These are phyloP conservation scores for Nanorana parkeri DNA, from an alignment of 2,113 vertebrate genomes.

Conservation along the genomic window DNA sequence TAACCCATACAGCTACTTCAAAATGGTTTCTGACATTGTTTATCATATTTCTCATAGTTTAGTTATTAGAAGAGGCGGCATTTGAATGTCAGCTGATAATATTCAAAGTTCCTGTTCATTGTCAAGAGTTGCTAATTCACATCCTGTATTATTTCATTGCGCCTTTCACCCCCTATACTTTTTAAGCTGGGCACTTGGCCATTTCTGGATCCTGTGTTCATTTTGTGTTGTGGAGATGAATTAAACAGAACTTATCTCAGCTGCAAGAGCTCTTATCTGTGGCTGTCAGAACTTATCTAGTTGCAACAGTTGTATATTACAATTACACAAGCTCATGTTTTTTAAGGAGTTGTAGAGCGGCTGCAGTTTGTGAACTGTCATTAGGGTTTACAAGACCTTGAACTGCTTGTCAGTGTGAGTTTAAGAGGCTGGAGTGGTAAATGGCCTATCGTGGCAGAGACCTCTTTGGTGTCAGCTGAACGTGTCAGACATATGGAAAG, in stretches of 20 bases:
- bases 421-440: conserved; percentile 64
- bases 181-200: conserved; percentile 62
- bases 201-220: conserved; percentile 67
- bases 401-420: conserved; percentile 61
- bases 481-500: conserved; percentile 72
- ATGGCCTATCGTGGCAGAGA: conserved; percentile 66
- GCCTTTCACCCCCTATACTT: conserved; percentile 75
- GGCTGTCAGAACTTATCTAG: conserved; percentile 74
- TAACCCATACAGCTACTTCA: too few relatives aligned
- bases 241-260: conserved; percentile 60
- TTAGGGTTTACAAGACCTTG: conserved; percentile 62
- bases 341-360: conserved; percentile 63
- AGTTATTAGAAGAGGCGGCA: too few relatives aligned
- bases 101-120: conserved; percentile 17
- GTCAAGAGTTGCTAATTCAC: conserved; percentile 13
- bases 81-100: neutral
- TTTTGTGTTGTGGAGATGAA: conserved; percentile 62
- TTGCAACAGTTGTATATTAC: conserved; percentile 73
- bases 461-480: conserved; percentile 74
- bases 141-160: conserved; percentile 64
- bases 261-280: conserved; percentile 70
- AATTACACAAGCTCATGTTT: conserved; percentile 74
- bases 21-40: too few relatives aligned
- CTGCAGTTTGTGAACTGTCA: conserved; percentile 57
- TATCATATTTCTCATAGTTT: too few relatives aligned